Base-by-base conservation (phyloP, 1,140 invertebrate species). In the Zeugodacus cucurbitae region DNA sequence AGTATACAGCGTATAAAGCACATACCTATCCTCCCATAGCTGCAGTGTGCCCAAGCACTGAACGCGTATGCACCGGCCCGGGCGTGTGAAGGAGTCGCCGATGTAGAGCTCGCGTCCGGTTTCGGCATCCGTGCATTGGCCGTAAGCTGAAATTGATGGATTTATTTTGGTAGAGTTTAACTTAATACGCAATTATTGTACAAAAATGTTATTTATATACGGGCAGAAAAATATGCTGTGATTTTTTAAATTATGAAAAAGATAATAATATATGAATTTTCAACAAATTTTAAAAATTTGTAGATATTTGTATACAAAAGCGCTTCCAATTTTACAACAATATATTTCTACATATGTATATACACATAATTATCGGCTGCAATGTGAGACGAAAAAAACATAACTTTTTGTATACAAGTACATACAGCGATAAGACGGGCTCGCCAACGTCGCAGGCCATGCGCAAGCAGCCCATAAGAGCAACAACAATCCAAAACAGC, bases 11-110 rank as follows among this genome's bases (percentile, higher is more conserved):
- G 34, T 17, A 48, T 32, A 48, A 44, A 5, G 74, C 20, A 59
- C 44, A 67, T 48, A 93, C 92, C 89, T 92, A 67, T 93, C 92
- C 85, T 93, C 91, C 92, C 92, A 93, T 17, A 93, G 58, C 37
- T 91, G 89, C 32, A 90, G 87, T 0, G 90, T 90, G 29, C 91
- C 92, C 57, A 92, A 89, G 22, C 92, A 93, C 48, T 93, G 92
- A 0, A 93, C 90, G 8, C 92, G 89, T 74, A 92, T 89, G 64
- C 92, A 93, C 41, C 90, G 90, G 0, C 90, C 91, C 7, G 70
- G 82, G 1, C 92, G 89, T 8, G 91, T 91, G 48, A 92, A 90
- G 2, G 90, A 57, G 58, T 93, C 91, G 0, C 92, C 92, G 26
- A 93, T 88, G 87, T 90, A 93, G 8, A 93, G 74, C n/a, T 91